A percentile compares a stretch with the other conserved stretches of the same genome.
Evolutionary conservation across 2,113 vertebrate species (phyloP).

Genomic region (Pseudois nayaur): DNA sequence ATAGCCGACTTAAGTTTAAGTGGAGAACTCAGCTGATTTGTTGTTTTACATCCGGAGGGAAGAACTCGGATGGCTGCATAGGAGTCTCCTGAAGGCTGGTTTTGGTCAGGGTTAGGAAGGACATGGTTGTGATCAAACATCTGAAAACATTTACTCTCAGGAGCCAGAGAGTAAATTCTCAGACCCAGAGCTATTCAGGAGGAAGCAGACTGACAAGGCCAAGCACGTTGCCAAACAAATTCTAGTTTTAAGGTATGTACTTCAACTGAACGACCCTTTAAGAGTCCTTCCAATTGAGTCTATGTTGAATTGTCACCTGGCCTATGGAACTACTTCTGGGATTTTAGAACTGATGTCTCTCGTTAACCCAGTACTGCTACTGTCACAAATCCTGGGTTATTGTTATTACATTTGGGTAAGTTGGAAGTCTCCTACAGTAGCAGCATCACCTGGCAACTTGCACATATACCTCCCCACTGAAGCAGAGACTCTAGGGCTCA

Average conservation of each 20-base stretch:
- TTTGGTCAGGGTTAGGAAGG: neutral
- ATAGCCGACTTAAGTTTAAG: neutral
- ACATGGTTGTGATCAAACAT: neutral
- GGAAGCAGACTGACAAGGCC: neutral
- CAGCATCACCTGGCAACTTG: neutral
- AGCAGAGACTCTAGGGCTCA: neutral
- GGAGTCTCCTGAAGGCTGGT: neutral
- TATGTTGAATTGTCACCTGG: neutral
- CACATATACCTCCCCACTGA: neutral
- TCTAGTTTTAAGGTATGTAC: neutral
- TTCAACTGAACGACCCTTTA: neutral
- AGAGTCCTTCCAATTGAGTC: neutral
- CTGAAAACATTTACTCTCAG: neutral
- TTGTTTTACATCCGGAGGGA: neutral
- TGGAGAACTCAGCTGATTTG: neutral
- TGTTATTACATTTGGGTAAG: neutral
- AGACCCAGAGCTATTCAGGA: neutral
- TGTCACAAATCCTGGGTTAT: neutral
- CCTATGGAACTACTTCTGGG: neutral
- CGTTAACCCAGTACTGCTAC: neutral
- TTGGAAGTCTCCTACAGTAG: neutral
- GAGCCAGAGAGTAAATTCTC: neutral
- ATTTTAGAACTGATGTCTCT: neutral
- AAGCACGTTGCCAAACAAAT: neutral
- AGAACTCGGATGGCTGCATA: neutral